These are phyloP conservation scores for Patella ulyssiponensis DNA, from an alignment of 2,888 invertebrate genomes.

Conservation along the genomic window DNA sequence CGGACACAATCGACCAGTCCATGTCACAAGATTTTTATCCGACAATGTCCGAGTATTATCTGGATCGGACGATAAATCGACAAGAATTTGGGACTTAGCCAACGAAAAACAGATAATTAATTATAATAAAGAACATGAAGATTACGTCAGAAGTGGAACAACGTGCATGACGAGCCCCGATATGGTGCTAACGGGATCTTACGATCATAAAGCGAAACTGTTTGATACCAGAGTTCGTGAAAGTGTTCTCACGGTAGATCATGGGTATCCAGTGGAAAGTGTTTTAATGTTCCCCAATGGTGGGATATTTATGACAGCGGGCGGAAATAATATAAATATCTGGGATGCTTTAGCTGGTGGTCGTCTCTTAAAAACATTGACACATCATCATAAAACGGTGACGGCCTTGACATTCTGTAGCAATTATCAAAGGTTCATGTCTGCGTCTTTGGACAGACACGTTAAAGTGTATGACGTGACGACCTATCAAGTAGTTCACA, in stretches of 20 bases:
- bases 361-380: constrained; percentile 85
- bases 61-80: constrained; percentile 91
- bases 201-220: constrained; percentile 89
- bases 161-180: constrained; percentile 78
- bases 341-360: constrained; percentile 92
- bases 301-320: constrained; percentile 89
- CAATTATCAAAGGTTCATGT: constrained; percentile 86
- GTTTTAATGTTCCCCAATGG: constrained; percentile 90
- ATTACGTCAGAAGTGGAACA: constrained; percentile 89
- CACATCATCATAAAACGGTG: constrained; percentile 95
- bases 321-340: constrained; percentile 90
- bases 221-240: constrained; percentile 86
- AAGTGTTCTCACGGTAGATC: constrained; percentile 83
- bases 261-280: constrained; percentile 92
- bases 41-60: constrained; percentile 86
- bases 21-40: constrained; percentile 85
- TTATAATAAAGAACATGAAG: constrained; percentile 74
- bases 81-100: constrained; percentile 92
- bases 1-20: constrained; percentile 76
- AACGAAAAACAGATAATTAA: constrained; percentile 82
- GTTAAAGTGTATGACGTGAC: constrained; percentile 92
- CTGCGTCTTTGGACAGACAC: constrained; percentile 91
- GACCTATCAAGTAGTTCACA: constrained; percentile 89
- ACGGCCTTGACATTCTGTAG: constrained; percentile 88
- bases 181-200: constrained; percentile 76